Base-by-base conservation (phyloP, 2,113 vertebrate genomes). In the Albula goreensis region DNA sequence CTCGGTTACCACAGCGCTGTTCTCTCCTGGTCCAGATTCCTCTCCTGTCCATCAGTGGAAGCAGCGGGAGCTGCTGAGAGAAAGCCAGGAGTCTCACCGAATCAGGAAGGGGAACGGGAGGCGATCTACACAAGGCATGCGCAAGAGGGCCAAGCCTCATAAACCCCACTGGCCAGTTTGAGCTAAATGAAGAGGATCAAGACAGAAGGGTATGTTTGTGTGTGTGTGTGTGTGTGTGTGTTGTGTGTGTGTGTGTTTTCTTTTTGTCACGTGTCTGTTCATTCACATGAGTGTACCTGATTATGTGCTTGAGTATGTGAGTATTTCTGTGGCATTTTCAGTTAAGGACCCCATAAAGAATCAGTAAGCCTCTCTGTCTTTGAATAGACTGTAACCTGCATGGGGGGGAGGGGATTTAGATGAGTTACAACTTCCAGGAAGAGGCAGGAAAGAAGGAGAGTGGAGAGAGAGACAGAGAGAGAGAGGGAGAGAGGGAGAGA, bases 391-490 rank as follows among this genome's bases (percentile, higher is more conserved):
- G 5, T 31, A 31, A 31, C 5, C 53, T 12, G 53, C 7, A 12
- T 63, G 63, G 63, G 13, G 63, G 63, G 63, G 3, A 22, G 63
- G 63, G 3, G 63, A 4, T 6, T 2, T n/a, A 74, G 4, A 2
- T 31, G 70, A 31, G 70, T 10, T 22, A 74, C 31, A 74, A 74
- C 70, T 4, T 74, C 70, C 22, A 81, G 80, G 70, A 50, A 19
- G n/a, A 80, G 83, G 51, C 12, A 12, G 51, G 78, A 7, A 60
- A 57, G 87, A 25, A 86, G 77, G 89, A 90, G 88, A 89, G 90
- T 90, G 89, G 81, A 88, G 50, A 57, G 87, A 25, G 87, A 66
- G 88, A 90, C 88, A 89, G 90, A 90, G 89, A 81, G 89, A 49
- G 31, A 41, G 31, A 41, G 31, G n/a, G n/a, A n/a, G n/a, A n/a